Evolutionary conservation across 1,140 invertebrate species (phyloP).

Genomic region (Tetramorium alpestre): DNA sequence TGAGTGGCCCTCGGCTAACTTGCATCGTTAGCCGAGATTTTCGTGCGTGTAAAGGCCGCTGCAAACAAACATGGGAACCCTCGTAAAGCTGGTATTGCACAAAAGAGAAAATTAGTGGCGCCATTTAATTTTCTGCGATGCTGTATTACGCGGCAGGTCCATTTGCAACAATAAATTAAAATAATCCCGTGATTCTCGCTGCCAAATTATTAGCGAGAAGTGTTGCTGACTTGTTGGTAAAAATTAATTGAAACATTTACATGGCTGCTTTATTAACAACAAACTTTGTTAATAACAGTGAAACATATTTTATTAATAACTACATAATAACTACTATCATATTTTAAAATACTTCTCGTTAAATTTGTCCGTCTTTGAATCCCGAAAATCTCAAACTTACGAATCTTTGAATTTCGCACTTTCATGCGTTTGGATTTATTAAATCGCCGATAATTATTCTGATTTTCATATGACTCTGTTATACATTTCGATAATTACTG

Average conservation of each 20-base stretch:
- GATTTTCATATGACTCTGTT: constrained; percentile 3
- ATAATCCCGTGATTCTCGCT: neutral
- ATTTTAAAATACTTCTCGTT: neutral
- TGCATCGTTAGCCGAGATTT: constrained; percentile 46
- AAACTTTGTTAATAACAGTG: neutral
- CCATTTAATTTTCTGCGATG: constrained; percentile 30
- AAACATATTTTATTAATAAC: neutral
- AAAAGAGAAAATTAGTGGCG: constrained; percentile 33
- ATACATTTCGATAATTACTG: neutral
- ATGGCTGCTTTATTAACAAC: neutral
- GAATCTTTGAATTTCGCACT: neutral
- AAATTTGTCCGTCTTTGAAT: neutral
- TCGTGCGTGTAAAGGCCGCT: constrained; percentile 20
- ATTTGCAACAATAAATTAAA: constrained; percentile 20
- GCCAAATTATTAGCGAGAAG: neutral
- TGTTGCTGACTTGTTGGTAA: neutral
- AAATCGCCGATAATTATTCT: neutral
- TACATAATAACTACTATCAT: neutral
- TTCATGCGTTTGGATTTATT: neutral
- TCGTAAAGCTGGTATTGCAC: constrained; percentile 19
- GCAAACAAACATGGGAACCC: constrained; percentile 20
- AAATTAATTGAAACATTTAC: neutral
- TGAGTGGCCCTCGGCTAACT: constrained; percentile 13
- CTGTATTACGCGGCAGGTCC: neutral
- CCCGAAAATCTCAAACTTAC: neutral